These are phyloP conservation scores for Clivina fossor DNA, from an alignment of 2,888 invertebrate genomes.

Conservation along the genomic window DNA sequence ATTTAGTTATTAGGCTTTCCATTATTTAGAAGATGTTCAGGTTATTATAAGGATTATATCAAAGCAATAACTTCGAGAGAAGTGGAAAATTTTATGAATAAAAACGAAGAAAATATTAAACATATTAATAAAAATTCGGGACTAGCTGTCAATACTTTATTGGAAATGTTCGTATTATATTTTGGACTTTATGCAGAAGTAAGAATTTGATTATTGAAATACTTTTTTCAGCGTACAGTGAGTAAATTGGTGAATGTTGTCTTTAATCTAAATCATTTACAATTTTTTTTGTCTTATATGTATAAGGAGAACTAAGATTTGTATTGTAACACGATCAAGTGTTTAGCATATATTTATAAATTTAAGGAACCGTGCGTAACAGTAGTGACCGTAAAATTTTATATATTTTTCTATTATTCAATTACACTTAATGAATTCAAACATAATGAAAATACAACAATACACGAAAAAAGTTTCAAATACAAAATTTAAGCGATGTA, in stretches of 20 bases:
- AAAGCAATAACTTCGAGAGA: not conserved
- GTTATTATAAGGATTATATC: conserved; percentile 8
- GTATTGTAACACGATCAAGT: too few species aligned
- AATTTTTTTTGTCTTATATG: too few species aligned
- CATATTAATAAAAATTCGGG: conserved; percentile 15
- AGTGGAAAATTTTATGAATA: conserved; percentile 7
- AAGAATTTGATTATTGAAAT: not conserved
- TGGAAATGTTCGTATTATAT: conserved; percentile 12
- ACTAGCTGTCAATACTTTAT: not conserved
- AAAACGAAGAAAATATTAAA: conserved; percentile 16
- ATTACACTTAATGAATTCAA: too few species aligned
- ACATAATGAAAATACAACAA: too few species aligned
- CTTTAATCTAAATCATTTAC: not conserved
- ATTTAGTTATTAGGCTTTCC: conserved; percentile 21
- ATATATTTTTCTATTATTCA: too few species aligned
- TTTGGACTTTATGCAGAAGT: conserved; percentile 22
- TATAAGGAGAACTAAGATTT: too few species aligned
- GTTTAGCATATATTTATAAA: too few species aligned
- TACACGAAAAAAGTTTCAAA: too few species aligned
- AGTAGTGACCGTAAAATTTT: too few species aligned
- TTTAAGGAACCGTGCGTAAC: too few species aligned
- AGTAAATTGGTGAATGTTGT: not conserved
- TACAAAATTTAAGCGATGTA: too few species aligned
- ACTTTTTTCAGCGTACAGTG: not conserved
- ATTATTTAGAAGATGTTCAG: conserved; percentile 1